Evolutionary conservation across 53 echinoderm and acorn worm species (phyloP), one percentile per base, ranked within the genome.

Genomic region (Apostichopus leukothele): DNA sequence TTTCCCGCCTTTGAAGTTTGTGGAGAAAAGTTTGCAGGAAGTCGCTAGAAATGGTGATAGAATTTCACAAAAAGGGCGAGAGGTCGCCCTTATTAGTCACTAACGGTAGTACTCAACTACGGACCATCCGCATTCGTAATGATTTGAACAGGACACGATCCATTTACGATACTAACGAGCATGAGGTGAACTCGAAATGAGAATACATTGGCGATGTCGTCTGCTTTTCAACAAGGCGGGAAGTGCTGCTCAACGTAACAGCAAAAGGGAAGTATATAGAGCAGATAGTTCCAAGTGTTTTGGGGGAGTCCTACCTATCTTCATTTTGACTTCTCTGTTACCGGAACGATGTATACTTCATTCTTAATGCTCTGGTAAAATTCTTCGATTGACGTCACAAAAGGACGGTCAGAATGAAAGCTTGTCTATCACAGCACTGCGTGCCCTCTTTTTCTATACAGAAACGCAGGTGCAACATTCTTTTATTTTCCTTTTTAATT

Each of bases 191-290:
- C 85, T 57, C 85, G 67, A 85, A 84, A 52, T 16, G 57, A 5
- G 55, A 55, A 77, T 16, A 77, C 7, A 77, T 50, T 13, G 81
- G 55, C 55, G 66, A 13, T 85, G 85, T 85, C 66, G 85, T 85
- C 85, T 85, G 67, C 63, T 85, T 67, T 67, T 85, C 67, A 85
- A 85, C 85, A 67, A 85, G 85, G 66, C 67, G 85, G 85, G 67
- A 85, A 66, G 66, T 85, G 85, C 23, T 85, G 7, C 85, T 85
- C 85, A 67, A 66, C 85, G 23, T 67, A 85, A 51, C 50, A 12
- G 18, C 50, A 67, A 26, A 50, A 60, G 10, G 85, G 67, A 63
- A 16, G 66, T 85, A 66, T 85, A 85, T 85, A 85, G 85, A 85
- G 85, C 85, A 85, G 67, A 85, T 67, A 67, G 14, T 50, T 51